Percentiles rank a stretch among this genome's conserved stretches.
phyloP scores from a whole-genome alignment of 2,113 vertebrate species.

The Lontra canadensis region DNA sequence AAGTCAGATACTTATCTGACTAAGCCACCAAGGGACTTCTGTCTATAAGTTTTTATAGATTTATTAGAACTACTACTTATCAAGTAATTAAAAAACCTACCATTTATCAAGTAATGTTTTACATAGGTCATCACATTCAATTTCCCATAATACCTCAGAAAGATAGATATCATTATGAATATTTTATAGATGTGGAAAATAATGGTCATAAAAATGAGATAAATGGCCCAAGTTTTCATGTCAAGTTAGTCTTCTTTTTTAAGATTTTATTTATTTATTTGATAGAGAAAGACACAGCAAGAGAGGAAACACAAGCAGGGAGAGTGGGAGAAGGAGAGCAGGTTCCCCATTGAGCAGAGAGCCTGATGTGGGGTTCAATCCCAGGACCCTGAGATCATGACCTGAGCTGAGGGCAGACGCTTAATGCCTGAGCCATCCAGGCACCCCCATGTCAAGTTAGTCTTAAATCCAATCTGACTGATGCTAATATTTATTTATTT shows the following conservation, averaged over 20 bases:
- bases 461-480: background rate
- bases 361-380: too few relatives aligned
- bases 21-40: background rate
- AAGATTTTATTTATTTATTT: too few relatives aligned
- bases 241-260: background rate
- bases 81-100: background rate
- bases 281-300: too few relatives aligned
- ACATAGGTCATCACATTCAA: background rate
- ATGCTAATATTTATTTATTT: background rate
- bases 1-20: background rate
- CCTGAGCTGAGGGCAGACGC: too few relatives aligned
- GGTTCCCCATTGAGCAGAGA: too few relatives aligned
- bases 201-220: background rate
- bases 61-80: background rate
- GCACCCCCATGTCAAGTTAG: background rate
- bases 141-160: background rate
- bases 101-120: background rate
- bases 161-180: background rate
- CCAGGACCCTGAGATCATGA: too few relatives aligned
- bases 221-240: background rate
- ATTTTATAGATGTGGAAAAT: background rate
- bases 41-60: background rate
- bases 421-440: too few relatives aligned
- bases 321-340: too few relatives aligned
- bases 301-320: too few relatives aligned